These are phyloP conservation scores for Seira musarum DNA, from an alignment of 2,888 invertebrate species.

Conservation along the genomic window DNA sequence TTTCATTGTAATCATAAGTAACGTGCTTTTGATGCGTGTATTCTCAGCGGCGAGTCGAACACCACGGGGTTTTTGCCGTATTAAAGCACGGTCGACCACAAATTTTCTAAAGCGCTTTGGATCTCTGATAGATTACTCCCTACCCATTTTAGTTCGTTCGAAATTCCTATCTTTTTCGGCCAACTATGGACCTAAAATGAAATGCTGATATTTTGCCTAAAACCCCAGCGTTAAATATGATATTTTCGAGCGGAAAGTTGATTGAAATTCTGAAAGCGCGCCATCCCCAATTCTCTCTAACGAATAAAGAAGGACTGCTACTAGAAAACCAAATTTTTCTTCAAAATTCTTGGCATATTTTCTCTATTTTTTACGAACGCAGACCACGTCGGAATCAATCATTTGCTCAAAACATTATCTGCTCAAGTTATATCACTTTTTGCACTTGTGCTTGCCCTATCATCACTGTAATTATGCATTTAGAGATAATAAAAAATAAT, in stretches of 20 bases:
- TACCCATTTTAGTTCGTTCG: not conserved
- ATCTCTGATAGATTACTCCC: conserved; percentile 1
- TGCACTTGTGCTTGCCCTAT: not conserved
- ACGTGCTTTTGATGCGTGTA: conserved; percentile 4
- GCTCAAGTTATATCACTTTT: conserved; percentile 30
- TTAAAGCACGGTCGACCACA: conserved; percentile 35
- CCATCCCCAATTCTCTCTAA: not conserved
- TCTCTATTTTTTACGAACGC: conserved; percentile 14
- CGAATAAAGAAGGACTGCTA: not conserved
- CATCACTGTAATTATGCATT: conserved; percentile 21
- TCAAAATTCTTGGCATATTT: conserved; percentile 33
- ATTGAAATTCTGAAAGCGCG: conserved; percentile 30
- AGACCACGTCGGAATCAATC: conserved; percentile 28
- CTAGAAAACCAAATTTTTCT: not conserved
- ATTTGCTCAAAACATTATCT: conserved; percentile 20
- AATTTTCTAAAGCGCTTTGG: conserved; percentile 1
- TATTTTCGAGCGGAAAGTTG: not conserved
- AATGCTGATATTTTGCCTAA: not conserved
- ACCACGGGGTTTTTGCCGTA: conserved; percentile 45
- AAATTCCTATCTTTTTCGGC: not conserved
- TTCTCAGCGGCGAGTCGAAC: conserved; percentile 17
- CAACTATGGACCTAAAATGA: not conserved
- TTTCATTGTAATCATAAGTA: conserved; percentile 32
- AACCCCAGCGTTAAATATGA: not conserved
- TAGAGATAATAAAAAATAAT: conserved; percentile 17